A percentile compares a stretch with the other conserved stretches of the same genome.
phyloP scores from a whole-genome alignment of 2,797 vertebrate genomes.

The Chelmon rostratus region DNA sequence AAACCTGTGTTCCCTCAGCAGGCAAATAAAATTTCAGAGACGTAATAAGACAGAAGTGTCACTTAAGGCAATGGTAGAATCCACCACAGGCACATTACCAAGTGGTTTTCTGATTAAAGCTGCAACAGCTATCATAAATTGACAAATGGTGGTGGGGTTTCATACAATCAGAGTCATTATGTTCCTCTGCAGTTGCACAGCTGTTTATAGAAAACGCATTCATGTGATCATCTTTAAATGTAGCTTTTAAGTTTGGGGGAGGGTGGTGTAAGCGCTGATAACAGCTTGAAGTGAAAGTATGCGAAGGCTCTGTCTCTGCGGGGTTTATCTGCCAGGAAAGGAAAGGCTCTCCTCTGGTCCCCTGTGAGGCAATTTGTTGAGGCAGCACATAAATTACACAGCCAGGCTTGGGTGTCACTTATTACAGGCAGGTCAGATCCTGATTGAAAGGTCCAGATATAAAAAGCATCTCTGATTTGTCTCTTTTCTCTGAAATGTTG shows the following conservation, averaged over 20 bases:
- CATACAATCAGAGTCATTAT: slow-evolving; percentile 46
- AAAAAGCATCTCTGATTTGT: slow-evolving; percentile 78
- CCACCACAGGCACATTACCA: slow-evolving; percentile 50
- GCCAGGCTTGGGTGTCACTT: slow-evolving; percentile 72
- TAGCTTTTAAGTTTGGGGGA: slow-evolving; percentile 20
- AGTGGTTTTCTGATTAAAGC: slow-evolving; percentile 57
- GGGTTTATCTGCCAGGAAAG: slow-evolving; percentile 62
- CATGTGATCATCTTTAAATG: slow-evolving; percentile 33
- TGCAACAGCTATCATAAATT: slow-evolving; percentile 48
- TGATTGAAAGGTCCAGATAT: slow-evolving; percentile 82
- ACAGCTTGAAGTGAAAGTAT: slow-evolving; percentile 38
- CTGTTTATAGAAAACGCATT: slow-evolving; percentile 38
- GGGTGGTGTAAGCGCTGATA: slow-evolving; percentile 22
- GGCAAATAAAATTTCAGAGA: slow-evolving; percentile 66
- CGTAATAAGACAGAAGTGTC: slow-evolving; percentile 71
- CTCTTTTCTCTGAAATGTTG: slow-evolving; percentile 62
- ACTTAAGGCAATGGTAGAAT: slow-evolving; percentile 63
- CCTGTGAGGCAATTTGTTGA: slow-evolving; percentile 84
- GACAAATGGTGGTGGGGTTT: slow-evolving; percentile 57
- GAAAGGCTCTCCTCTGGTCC: slow-evolving; percentile 65
- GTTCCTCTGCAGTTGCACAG: slow-evolving; percentile 34
- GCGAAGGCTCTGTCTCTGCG: slow-evolving; percentile 38
- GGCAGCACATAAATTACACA: slow-evolving; percentile 81
- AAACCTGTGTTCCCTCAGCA: slow-evolving; percentile 67
- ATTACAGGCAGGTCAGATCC: slow-evolving; percentile 79